Conservation (phyloP, 53 echinoderm and acorn worm species). For the Actinopyga echinites region DNA sequence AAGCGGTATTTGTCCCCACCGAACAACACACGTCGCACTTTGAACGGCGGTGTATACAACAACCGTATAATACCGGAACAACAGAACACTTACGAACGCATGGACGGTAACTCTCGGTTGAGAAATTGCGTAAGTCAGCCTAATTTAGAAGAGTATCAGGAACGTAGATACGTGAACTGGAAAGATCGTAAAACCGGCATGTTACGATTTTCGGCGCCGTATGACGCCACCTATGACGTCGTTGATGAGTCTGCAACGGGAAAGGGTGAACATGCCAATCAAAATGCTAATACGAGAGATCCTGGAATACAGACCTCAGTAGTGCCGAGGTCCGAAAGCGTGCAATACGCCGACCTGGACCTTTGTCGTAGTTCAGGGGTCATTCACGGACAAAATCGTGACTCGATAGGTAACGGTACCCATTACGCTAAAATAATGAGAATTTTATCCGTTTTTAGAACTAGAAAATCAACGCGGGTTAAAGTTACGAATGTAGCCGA, state of each 20-base stretch:
- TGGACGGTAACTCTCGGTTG: background rate
- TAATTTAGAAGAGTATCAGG: slow-evolving; percentile 4
- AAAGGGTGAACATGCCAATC: background rate
- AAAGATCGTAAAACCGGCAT: background rate
- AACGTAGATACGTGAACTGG: slow-evolving; percentile 32
- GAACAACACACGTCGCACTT: background rate
- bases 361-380: background rate
- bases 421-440: slow-evolving; percentile 27
- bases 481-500: slow-evolving; percentile 2
- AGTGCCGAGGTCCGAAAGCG: background rate
- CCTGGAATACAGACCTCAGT: background rate
- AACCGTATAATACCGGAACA: too few relatives aligned
- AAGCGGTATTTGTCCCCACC: slow-evolving; percentile 27
- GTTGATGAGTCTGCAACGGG: background rate
- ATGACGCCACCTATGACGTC: too few relatives aligned
- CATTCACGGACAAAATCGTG: slow-evolving; percentile 13
- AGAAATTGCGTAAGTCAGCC: slow-evolving; percentile 28
- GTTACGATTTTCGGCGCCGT: slow-evolving; percentile 6
- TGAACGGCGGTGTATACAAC: too few relatives aligned
- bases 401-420: background rate
- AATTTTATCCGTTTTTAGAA: slow-evolving; percentile 38
- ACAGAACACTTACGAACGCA: background rate
- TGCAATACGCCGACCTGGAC: slow-evolving; percentile 27
- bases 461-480: slow-evolving; percentile 8
- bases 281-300: slow-evolving; percentile 11